Conservation (phyloP, 2,113 vertebrate genomes). For the Ginglymostoma cirratum region DNA sequence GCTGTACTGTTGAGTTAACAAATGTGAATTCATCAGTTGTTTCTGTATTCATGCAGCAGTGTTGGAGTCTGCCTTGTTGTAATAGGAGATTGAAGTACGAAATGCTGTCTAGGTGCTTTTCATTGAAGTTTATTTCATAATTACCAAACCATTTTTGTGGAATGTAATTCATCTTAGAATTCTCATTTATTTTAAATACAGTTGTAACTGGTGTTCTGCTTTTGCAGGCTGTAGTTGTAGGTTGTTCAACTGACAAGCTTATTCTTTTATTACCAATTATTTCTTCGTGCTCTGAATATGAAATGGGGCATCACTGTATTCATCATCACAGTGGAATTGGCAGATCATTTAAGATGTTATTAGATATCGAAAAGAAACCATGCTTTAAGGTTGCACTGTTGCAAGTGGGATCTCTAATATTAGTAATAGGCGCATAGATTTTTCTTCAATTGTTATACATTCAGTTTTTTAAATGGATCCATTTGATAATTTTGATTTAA, state of each 20-base stretch:
- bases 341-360: background rate
- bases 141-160: background rate
- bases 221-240: background rate
- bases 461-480: background rate
- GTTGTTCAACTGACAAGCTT: constrained; percentile 11
- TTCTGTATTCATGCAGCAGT: background rate
- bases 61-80: background rate
- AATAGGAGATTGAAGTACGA: background rate
- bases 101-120: background rate
- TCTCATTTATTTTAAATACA: constrained; percentile 8
- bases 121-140: background rate
- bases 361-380: background rate
- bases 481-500: background rate
- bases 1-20: background rate
- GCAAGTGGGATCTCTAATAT: background rate
- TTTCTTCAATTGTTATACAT: background rate
- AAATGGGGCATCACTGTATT: background rate
- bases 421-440: background rate
- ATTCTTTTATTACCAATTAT: constrained; percentile 23
- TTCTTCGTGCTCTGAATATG: constrained; percentile 21
- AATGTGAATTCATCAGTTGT: background rate
- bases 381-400: background rate
- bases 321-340: background rate
- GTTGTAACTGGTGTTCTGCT: background rate
- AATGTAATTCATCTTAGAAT: constrained; percentile 5